These are phyloP conservation scores for Thripadectes ignobilis DNA, from an alignment of 2,797 vertebrate genomes.

Conservation along the genomic window DNA sequence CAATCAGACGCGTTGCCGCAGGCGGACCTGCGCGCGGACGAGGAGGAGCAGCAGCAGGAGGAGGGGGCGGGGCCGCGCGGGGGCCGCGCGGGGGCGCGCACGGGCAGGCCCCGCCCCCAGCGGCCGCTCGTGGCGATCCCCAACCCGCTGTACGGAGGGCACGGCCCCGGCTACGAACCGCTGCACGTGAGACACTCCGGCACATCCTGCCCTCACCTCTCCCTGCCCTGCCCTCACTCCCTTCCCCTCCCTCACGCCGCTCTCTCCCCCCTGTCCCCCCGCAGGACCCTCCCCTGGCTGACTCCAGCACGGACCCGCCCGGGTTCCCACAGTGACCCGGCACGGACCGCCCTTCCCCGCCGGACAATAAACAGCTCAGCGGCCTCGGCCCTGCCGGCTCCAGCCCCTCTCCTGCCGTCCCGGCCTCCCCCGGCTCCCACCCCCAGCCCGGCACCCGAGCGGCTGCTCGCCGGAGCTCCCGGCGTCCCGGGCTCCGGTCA, in stretches of 20 bases:
- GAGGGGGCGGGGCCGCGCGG: neutral
- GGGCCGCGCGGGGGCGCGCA: neutral
- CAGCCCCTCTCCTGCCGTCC: neutral
- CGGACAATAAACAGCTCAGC: neutral
- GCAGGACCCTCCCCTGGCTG: neutral
- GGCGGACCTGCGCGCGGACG: neutral
- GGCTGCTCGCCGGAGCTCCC: too few species aligned
- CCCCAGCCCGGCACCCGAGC: neutral
- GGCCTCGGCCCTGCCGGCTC: neutral
- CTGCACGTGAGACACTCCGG: neutral
- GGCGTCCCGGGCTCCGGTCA: too few species aligned
- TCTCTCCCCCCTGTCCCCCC: neutral
- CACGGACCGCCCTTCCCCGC: neutral
- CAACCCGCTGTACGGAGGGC: slow-evolving; percentile 23
- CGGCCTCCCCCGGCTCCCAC: neutral
- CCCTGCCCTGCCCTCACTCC: too few species aligned
- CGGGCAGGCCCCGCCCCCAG: neutral
- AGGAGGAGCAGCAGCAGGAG: neutral
- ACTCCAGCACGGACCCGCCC: neutral
- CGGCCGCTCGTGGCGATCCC: slow-evolving; percentile 34
- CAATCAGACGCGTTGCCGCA: neutral
- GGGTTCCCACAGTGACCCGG: neutral
- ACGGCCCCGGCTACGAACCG: slow-evolving; percentile 19
- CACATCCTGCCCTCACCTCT: neutral
- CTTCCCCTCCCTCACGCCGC: neutral